phyloP scores from a whole-genome alignment of 1,140 invertebrate species.

The Halyomorpha halys region DNA sequence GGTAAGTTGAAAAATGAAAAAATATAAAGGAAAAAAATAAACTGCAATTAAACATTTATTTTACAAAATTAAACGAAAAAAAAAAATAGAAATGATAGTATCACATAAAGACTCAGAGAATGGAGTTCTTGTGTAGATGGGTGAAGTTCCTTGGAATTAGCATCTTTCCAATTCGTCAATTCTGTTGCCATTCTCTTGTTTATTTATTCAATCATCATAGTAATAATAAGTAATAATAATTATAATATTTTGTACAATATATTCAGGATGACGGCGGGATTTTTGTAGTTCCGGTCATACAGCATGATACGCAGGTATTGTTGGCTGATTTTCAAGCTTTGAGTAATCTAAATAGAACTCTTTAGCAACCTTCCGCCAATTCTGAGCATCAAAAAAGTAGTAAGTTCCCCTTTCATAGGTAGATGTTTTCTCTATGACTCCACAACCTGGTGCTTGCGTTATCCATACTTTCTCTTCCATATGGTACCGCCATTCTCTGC shows the following conservation, averaged over 20 bases:
- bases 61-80: constrained; percentile 23
- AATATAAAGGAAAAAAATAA: neutral
- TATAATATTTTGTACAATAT: constrained; percentile 20
- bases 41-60: constrained; percentile 23
- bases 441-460: constrained; percentile 87
- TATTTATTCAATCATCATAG: constrained; percentile 20
- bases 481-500: constrained; percentile 97
- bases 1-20: neutral
- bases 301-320: constrained; percentile 31
- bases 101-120: constrained; percentile 23
- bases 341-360: constrained; percentile 96
- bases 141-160: neutral
- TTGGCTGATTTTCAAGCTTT: constrained; percentile 84
- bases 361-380: constrained; percentile 91
- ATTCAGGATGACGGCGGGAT: constrained; percentile 14
- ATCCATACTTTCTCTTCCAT: constrained; percentile 99
- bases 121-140: constrained; percentile 11
- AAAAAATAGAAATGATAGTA: constrained; percentile 14
- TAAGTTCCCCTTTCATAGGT: constrained; percentile 96
- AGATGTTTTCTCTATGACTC: constrained; percentile 83
- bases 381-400: constrained; percentile 96
- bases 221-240: constrained; percentile 22
- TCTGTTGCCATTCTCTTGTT: constrained; percentile 9
- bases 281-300: constrained; percentile 25
- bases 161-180: constrained; percentile 10